A percentile compares a stretch with the other conserved stretches of the same genome.
Evolutionary conservation across 2,888 invertebrate species (phyloP).

Genomic region (Cheiracanthium punctorium): DNA sequence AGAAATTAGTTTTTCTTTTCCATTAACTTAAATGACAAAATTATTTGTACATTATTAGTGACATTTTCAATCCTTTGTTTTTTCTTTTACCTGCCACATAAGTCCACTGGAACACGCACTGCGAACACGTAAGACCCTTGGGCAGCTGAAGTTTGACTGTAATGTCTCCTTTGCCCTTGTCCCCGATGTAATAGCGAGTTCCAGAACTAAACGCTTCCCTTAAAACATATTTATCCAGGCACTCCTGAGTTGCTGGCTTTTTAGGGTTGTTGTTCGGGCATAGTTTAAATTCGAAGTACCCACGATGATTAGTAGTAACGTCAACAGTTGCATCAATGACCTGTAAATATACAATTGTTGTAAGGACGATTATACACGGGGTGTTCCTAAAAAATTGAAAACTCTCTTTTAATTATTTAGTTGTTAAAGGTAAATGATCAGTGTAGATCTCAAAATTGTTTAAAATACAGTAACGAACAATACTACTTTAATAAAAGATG

Average conservation of each 20-base stretch:
- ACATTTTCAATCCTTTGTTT: not conserved
- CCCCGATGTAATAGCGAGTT: slow-evolving; percentile 75
- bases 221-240: slow-evolving; percentile 85
- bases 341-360: no score
- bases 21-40: not conserved
- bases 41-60: not conserved
- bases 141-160: slow-evolving; percentile 79
- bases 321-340: slow-evolving; percentile 85
- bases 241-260: slow-evolving; percentile 84
- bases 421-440: no score
- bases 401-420: no score
- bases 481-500: no score
- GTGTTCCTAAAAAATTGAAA: no score
- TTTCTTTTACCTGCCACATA: slow-evolving; percentile 75
- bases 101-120: slow-evolving; percentile 77
- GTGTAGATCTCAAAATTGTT: no score
- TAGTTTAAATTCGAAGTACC: slow-evolving; percentile 89
- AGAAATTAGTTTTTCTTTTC: no score
- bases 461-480: no score
- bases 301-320: slow-evolving; percentile 91
- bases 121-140: slow-evolving; percentile 79
- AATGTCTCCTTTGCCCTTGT: slow-evolving; percentile 54
- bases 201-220: slow-evolving; percentile 80
- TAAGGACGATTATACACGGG: no score
- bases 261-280: slow-evolving; percentile 89